Evolutionary conservation across 2,113 vertebrate species (phyloP).

Genomic region (rabbit (Oryctolagus cuniculus)): mOryCun1.1 NC_091438.1:31322501-31323000

Average conservation of each 20-base stretch:
- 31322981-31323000: neutral
- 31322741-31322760: no score
- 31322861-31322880: neutral
- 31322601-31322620: neutral
- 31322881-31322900: neutral
- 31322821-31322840: neutral
- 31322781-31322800: neutral
- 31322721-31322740: neutral
- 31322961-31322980: neutral
- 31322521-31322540: neutral
- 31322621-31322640: neutral
- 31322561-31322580: neutral
- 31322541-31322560: neutral
- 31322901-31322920: neutral
- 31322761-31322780: neutral
- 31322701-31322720: neutral
- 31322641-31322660: neutral
- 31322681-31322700: neutral
- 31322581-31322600: neutral
- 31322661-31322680: no score
- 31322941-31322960: neutral
- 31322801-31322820: neutral
- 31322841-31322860: neutral
- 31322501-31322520: slow-evolving; percentile 69
- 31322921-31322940: neutral